Percentiles rank a stretch among this genome's conserved stretches.
phyloP scores from a whole-genome alignment of 2,888 invertebrate species.

The Punctoribates punctum region DNA sequence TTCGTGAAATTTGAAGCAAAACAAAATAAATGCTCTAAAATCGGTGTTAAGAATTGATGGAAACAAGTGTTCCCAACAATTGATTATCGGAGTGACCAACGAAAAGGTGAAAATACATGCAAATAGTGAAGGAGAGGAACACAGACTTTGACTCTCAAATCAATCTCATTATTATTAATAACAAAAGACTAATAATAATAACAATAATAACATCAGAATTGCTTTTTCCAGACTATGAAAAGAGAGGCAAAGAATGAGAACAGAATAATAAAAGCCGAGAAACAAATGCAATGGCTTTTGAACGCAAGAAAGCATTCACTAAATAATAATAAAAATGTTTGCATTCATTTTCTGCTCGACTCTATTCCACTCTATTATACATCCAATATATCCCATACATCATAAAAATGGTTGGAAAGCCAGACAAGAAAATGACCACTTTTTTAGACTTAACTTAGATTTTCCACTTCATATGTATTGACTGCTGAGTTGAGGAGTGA shows the following conservation, averaged over 20 bases:
- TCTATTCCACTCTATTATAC: neutral
- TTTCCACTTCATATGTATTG: neutral
- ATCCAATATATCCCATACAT: conserved; percentile 39
- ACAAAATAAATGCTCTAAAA: no score
- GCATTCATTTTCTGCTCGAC: neutral
- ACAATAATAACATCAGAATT: conserved; percentile 3
- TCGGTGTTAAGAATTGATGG: no score
- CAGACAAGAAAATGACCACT: conserved; percentile 36
- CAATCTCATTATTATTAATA: conserved; percentile 8
- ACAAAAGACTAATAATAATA: neutral
- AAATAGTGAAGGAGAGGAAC: neutral
- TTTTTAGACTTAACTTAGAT: neutral
- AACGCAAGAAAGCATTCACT: conserved; percentile 30
- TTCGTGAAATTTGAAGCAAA: no score
- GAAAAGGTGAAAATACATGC: neutral
- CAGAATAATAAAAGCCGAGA: neutral
- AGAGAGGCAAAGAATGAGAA: neutral
- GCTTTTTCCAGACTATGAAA: neutral
- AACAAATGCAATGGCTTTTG: neutral
- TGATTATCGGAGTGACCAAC: neutral
- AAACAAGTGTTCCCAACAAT: no score
- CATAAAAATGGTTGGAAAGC: conserved; percentile 18
- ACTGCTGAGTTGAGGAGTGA: neutral
- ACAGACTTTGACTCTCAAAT: neutral
- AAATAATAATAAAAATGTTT: conserved; percentile 25